Base-by-base conservation (phyloP, 2,888 invertebrate species). In the Globia sparganii region DNA sequence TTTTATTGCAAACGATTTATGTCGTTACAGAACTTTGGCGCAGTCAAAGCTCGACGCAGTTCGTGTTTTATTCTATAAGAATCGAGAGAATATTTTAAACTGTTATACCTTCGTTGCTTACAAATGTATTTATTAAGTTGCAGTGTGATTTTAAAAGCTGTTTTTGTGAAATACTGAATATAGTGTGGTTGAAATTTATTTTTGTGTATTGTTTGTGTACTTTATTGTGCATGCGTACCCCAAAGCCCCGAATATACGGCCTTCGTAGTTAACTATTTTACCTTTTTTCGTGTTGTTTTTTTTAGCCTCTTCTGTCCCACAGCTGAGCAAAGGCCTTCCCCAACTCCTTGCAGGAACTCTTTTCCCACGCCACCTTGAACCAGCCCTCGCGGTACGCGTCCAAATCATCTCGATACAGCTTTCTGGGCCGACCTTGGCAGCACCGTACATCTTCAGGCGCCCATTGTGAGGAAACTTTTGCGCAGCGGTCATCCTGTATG, bases 1-100 rank as follows among this genome's bases (percentile, higher is more conserved):
- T 80, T 82, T 72, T 77, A 87, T 78, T 85, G 56, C 66, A 56
- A 76, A 75, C 72, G 66, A 81, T 83, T 86, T 81, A 77, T 76
- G 80, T 75, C 67, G 40, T 34, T 65, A 64, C 59, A 46, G 31
- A 75, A 80, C 75, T 84, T 72, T 40, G 43, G 53, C 53, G 80
- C 56, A 73, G 70, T 81, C 66, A 80, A 72, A 61, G 31, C 61
- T 64, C 64, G 31, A 46, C 56, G 53, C 67, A 61, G 68, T 72
- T 43, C 25, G 37, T 72, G 43, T 83, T 69, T 69, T 78, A 49
- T 83, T 72, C 64, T 34, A 43, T 65, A 65, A 28, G 43, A 56
- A 83, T 66, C 15, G 37, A 34, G n/a, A 66, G 64, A 69, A 61
- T 65, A 56, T 69, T 78, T 81, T 64, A 68, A 70, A 64, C 4